phyloP scores from a whole-genome alignment of 2,797 vertebrate genomes.

The Linurgus olivaceus region DNA sequence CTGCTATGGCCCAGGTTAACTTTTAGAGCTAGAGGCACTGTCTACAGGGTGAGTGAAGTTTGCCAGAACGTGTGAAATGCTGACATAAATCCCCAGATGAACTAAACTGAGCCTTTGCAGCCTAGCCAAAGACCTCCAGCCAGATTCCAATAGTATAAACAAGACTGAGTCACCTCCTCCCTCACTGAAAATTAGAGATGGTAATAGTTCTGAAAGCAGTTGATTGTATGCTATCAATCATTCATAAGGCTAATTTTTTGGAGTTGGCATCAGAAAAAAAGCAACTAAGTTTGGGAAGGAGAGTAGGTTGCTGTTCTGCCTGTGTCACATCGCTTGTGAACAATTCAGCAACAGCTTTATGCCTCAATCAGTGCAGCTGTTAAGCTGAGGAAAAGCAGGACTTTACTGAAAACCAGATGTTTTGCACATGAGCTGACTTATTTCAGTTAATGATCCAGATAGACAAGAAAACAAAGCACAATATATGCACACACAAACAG shows the following conservation, averaged over 20 bases:
- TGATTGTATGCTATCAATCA: conserved; percentile 45
- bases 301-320: neutral
- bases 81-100: conserved; percentile 31
- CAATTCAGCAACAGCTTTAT: neutral
- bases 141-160: conserved; percentile 29
- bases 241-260: conserved; percentile 13
- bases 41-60: neutral
- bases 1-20: neutral
- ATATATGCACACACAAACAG: neutral
- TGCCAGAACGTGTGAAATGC: conserved; percentile 19
- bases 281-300: neutral
- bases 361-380: conserved; percentile 31
- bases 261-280: neutral
- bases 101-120: neutral
- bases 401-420: conserved; percentile 47
- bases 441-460: conserved; percentile 10
- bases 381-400: conserved; percentile 53
- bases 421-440: conserved; percentile 46
- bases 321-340: neutral
- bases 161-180: neutral
- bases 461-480: conserved; percentile 32
- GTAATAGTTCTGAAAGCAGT: neutral
- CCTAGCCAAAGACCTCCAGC: conserved; percentile 7
- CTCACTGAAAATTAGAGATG: neutral
- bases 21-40: neutral